These are phyloP conservation scores for Phalera bucephala DNA, from an alignment of 2,888 invertebrate genomes.

Conservation along the genomic window DNA sequence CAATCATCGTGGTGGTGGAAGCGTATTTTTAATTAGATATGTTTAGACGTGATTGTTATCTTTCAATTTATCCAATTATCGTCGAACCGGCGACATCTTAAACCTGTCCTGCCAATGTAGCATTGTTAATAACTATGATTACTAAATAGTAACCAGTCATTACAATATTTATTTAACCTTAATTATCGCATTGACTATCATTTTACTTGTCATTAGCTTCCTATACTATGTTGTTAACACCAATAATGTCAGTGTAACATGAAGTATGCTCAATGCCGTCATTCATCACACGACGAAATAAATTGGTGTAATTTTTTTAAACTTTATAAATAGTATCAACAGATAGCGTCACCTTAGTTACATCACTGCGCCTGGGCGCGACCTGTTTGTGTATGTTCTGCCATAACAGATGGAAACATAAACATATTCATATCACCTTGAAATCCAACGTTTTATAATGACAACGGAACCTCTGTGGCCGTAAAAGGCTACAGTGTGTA, in stretches of 20 bases:
- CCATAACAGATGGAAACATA: conserved; percentile 50
- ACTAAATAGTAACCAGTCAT: neutral
- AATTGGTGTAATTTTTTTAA: conserved; percentile 37
- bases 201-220: neutral
- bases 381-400: conserved; percentile 52
- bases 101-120: neutral
- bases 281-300: conserved; percentile 29
- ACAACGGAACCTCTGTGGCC: conserved; percentile 18
- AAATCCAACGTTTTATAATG: conserved; percentile 23
- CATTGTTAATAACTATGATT: neutral
- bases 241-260: conserved; percentile 9
- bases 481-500: conserved; percentile 21
- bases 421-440: conserved; percentile 35
- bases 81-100: neutral
- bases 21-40: conserved; percentile 2
- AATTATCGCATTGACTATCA: neutral
- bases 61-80: conserved; percentile 6
- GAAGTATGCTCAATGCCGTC: conserved; percentile 46
- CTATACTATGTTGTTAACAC: too few relatives aligned
- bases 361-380: conserved; percentile 62
- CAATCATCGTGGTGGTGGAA: conserved; percentile 5
- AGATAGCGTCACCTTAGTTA: conserved; percentile 60
- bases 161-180: neutral
- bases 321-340: conserved; percentile 56
- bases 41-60: conserved; percentile 9